Conservation (phyloP, 2,888 invertebrate species). For the Carabus problematicus region DNA sequence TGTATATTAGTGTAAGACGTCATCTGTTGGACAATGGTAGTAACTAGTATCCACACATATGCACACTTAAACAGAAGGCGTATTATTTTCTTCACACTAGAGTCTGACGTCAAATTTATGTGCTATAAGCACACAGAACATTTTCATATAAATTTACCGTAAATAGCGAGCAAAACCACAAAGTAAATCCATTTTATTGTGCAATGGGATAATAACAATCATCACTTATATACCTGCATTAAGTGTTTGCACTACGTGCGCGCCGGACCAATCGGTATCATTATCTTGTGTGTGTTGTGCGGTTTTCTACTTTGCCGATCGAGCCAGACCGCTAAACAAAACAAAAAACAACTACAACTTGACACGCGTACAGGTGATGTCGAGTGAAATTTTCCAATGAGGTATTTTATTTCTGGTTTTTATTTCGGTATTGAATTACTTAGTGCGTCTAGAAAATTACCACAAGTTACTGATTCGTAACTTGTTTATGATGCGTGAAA, state of each 20-base stretch:
- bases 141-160: constrained; percentile 22
- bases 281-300: constrained; percentile 4
- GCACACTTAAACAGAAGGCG: too few relatives aligned
- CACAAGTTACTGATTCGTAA: too few relatives aligned
- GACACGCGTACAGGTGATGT: constrained; percentile 7
- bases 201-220: constrained; percentile 14
- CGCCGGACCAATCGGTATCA: constrained; percentile 7
- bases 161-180: constrained; percentile 8
- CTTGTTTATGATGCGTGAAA: too few relatives aligned
- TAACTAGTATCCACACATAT: too few relatives aligned
- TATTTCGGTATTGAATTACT: constrained; percentile 34
- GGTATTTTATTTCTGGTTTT: constrained; percentile 33
- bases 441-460: constrained; percentile 35
- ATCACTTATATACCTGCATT: neutral
- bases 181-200: constrained; percentile 14
- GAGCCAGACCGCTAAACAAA: neutral
- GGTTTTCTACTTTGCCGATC: constrained; percentile 13
- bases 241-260: constrained; percentile 7
- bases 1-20: too few relatives aligned
- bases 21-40: too few relatives aligned
- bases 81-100: neutral
- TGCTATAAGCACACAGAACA: constrained; percentile 5
- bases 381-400: neutral
- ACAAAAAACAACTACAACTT: too few relatives aligned
- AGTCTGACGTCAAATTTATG: constrained; percentile 12